These are phyloP conservation scores for Notechis scutatus DNA, from an alignment of 2,113 vertebrate species.

Conservation along the genomic window DNA sequence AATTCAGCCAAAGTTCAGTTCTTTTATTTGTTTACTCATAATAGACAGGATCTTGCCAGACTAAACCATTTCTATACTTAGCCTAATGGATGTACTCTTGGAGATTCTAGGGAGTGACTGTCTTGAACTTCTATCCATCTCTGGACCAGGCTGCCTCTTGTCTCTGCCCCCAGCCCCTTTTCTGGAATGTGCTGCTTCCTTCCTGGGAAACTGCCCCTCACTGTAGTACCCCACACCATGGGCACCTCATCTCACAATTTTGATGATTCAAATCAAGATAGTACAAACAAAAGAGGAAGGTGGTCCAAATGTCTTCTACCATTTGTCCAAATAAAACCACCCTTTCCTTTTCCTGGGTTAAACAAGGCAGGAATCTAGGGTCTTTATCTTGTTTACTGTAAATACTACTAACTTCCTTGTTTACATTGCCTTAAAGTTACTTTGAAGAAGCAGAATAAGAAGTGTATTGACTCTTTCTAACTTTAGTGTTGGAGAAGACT, in stretches of 20 bases:
- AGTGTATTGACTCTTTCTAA: background rate
- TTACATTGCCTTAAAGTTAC: background rate
- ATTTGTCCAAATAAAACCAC: background rate
- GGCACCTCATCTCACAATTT: background rate
- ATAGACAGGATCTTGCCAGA: background rate
- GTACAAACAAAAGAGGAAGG: background rate
- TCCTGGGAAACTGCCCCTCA: background rate
- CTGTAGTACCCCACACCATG: background rate
- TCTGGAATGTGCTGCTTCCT: background rate
- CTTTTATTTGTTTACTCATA: background rate
- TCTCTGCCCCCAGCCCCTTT: background rate
- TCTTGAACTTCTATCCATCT: background rate
- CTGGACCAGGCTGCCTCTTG: background rate
- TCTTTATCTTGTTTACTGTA: background rate
- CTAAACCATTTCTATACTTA: background rate
- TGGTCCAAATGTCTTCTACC: background rate
- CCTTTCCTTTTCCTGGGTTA: background rate
- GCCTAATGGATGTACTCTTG: background rate
- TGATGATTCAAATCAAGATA: background rate
- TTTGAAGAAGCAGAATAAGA: background rate
- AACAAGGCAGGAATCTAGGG: background rate
- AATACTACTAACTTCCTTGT: background rate
- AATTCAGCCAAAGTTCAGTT: background rate
- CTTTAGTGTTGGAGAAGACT: background rate
- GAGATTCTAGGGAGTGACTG: background rate